Evolutionary conservation across 2,888 invertebrate species (phyloP).

Genomic region (Rapana venosa): DNA sequence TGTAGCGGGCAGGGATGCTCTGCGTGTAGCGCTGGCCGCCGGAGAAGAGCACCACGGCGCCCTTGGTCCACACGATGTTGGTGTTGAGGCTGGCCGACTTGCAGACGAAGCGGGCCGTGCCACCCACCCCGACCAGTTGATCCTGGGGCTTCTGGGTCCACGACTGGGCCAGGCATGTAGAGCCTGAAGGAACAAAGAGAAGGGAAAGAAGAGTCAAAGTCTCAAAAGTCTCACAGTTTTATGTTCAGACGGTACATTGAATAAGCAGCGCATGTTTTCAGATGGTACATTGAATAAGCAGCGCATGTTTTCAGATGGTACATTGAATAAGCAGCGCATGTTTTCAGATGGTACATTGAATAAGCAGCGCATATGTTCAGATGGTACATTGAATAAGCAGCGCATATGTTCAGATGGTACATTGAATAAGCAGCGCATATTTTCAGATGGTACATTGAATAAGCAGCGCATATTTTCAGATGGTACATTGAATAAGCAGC

Average conservation of each 20-base stretch:
- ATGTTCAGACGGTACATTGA: not conserved
- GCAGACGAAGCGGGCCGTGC: conserved; percentile 55
- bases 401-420: no score
- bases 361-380: no score
- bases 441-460: no score
- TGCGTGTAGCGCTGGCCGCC: conserved; percentile 48
- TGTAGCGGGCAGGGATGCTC: conserved; percentile 48
- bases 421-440: no score
- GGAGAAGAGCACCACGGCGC: conserved; percentile 52
- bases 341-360: no score
- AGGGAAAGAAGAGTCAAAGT: not conserved
- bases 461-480: no score
- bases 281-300: not conserved
- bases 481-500: no score
- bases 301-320: not conserved
- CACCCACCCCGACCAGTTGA: conserved; percentile 43
- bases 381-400: no score
- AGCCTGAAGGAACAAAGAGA: not conserved
- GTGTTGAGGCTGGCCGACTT: conserved; percentile 43
- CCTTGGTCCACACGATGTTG: conserved; percentile 46
- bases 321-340: not conserved
- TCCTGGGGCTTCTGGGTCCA: conserved; percentile 45
- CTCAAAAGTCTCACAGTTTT: not conserved
- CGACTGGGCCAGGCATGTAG: not conserved
- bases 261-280: not conserved